phyloP scores from a whole-genome alignment of 2,113 vertebrate species.

The Antechinus stuartii region DNA sequence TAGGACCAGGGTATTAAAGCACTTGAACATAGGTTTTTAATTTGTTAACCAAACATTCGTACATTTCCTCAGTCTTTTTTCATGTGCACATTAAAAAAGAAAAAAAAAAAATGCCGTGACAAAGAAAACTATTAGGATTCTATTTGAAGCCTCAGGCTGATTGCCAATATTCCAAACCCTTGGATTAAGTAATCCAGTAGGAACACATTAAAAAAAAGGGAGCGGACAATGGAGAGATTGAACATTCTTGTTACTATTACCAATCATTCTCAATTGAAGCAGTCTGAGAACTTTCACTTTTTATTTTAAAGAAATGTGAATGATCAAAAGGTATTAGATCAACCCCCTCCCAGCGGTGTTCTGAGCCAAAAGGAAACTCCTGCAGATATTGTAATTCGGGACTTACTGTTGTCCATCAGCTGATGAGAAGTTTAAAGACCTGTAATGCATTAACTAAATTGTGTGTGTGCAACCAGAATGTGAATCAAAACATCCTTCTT shows the following conservation, averaged over 20 bases:
- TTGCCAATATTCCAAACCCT: conserved; percentile 45
- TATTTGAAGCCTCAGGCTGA: conserved; percentile 51
- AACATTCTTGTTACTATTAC: conserved; percentile 52
- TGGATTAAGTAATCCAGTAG: conserved; percentile 47
- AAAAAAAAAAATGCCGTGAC: conserved; percentile 16
- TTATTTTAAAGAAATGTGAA: conserved; percentile 53
- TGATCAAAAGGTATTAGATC: conserved; percentile 41
- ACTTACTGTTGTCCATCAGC: conserved; percentile 51
- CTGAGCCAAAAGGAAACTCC: conserved; percentile 56
- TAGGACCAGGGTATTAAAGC: conserved; percentile 62
- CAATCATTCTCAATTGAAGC: conserved; percentile 59
- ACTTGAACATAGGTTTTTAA: conserved; percentile 67
- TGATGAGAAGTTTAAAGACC: conserved; percentile 50
- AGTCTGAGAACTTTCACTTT: conserved; percentile 39
- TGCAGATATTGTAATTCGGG: conserved; percentile 34
- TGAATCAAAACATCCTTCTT: conserved; percentile 43
- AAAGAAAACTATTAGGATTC: conserved; percentile 43
- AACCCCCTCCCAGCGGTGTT: neutral
- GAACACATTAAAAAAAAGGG: conserved; percentile 56
- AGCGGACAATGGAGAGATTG: conserved; percentile 4
- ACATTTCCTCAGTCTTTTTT: conserved; percentile 58
- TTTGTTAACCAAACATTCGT: conserved; percentile 60
- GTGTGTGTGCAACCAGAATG: neutral
- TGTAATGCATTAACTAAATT: conserved; percentile 8
- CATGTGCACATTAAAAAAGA: neutral